Evolutionary conservation across 2,797 vertebrate species (phyloP), one percentile per base, ranked within the genome.

Genomic region (Oreochromis grahami): DNA sequence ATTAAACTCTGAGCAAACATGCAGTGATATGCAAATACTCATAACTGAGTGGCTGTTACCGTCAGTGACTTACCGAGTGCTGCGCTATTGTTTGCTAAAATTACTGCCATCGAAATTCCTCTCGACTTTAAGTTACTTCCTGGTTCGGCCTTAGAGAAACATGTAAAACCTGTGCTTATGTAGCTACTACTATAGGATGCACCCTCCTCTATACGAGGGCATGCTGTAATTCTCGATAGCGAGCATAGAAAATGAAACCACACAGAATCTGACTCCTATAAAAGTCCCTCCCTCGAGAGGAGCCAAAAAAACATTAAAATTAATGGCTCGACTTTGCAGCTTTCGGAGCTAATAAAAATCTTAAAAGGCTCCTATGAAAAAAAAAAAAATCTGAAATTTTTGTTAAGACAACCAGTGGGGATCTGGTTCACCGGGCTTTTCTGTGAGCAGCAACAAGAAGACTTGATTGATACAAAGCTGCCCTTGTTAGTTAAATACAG

Each of bases 1-100:
- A 84, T 84, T 21, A 11, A 70, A 58, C 65, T 79, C 12, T 0
- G 38, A 83, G 74, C 68, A 91, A 87, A 87, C 85, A 86, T 8
- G 77, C 81, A 85, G 17, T 77, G 60, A 85, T 84, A 65, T 74
- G 63, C 58, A 87, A 82, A 89, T 82, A 82, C 58, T 41, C 36
- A 17, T 11, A 50, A 81, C 2, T 17, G 29, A 65, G 63, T 6
- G 43, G 77, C 15, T 17, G 29, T 86, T 65, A 34, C 53, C 32
- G 9, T 53, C 76, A 36, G 58, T 72, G 24, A 48, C 51, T 76
- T 50, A 51, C 12, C 0, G 2, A 15, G 19, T 11, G 12, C 15
- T 34, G 34, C 1, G 4, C 12, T 38, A 21, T 7, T 78, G 32
- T 36, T 45, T 38, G 58, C 5, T 70, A 87, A 65, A 81, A 88